These are phyloP conservation scores for Procambarus virginalis DNA, from an alignment of 1,140 invertebrate species.

Conservation along the genomic window DNA sequence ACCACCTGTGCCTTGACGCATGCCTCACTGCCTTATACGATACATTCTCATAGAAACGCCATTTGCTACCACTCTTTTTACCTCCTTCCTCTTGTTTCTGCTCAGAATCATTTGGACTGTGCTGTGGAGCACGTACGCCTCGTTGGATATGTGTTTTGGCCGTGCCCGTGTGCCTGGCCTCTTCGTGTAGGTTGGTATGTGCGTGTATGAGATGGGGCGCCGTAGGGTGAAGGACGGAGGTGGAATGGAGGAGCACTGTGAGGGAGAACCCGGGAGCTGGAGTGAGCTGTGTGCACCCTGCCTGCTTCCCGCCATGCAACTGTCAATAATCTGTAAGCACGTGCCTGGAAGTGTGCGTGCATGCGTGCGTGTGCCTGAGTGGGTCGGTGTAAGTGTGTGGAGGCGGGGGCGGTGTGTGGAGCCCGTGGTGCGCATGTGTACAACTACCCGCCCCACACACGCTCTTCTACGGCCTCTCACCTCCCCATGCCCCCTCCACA, in stretches of 20 bases:
- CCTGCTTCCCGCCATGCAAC: conserved; percentile 58
- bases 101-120: background rate
- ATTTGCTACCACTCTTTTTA: no score
- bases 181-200: background rate
- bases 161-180: background rate
- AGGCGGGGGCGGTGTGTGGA: conserved; percentile 39
- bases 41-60: no score
- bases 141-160: background rate
- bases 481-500: conserved; percentile 8
- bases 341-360: conserved; percentile 62
- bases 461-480: conserved; percentile 31
- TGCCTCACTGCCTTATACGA: background rate
- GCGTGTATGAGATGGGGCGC: conserved; percentile 28
- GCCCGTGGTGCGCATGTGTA: conserved; percentile 43
- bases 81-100: background rate
- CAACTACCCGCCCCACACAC: conserved; percentile 42
- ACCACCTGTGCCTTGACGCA: background rate
- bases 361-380: conserved; percentile 55
- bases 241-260: background rate
- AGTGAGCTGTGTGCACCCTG: conserved; percentile 45
- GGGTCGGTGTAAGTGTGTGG: conserved; percentile 30
- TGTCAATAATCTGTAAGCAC: conserved; percentile 62
- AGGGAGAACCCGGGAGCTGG: conserved; percentile 21
- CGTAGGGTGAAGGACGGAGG: background rate
- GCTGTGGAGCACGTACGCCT: background rate